These are phyloP conservation scores for Tonatia bakeri DNA, from an alignment of 2,113 vertebrate species.

Conservation along the genomic window DNA sequence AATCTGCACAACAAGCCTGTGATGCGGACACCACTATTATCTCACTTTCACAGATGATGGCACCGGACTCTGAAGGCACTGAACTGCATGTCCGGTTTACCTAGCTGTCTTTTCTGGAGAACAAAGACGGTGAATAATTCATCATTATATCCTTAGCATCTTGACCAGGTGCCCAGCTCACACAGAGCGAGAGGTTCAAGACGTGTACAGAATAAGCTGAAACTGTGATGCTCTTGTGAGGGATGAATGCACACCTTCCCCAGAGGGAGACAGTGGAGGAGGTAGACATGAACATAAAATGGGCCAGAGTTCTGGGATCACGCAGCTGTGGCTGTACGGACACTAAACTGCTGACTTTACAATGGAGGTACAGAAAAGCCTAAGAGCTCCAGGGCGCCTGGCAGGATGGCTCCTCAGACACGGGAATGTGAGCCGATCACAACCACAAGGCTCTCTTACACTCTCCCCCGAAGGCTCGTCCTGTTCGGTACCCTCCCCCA, in stretches of 20 bases:
- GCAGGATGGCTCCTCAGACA: background rate
- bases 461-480: background rate
- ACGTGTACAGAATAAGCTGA: background rate
- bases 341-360: background rate
- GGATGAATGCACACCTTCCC: background rate
- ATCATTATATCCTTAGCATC: background rate
- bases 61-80: background rate
- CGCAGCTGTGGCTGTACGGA: background rate
- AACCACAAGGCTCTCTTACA: rapidly evolving
- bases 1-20: background rate
- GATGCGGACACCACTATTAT: background rate
- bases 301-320: background rate
- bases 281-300: background rate
- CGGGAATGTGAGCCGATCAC: background rate
- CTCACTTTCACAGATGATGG: background rate
- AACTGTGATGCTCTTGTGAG: too few species aligned
- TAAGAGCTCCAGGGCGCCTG: background rate
- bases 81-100: background rate
- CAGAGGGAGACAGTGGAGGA: background rate
- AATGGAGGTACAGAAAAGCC: background rate
- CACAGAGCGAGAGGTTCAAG: background rate
- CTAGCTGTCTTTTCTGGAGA: background rate
- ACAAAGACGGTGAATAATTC: background rate
- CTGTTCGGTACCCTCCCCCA: background rate
- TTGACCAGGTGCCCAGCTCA: background rate